Evolutionary conservation across 2,888 invertebrate genomes (phyloP), one percentile per base, ranked within the genome.

Genomic region (Ptychoptera albimana): DNA sequence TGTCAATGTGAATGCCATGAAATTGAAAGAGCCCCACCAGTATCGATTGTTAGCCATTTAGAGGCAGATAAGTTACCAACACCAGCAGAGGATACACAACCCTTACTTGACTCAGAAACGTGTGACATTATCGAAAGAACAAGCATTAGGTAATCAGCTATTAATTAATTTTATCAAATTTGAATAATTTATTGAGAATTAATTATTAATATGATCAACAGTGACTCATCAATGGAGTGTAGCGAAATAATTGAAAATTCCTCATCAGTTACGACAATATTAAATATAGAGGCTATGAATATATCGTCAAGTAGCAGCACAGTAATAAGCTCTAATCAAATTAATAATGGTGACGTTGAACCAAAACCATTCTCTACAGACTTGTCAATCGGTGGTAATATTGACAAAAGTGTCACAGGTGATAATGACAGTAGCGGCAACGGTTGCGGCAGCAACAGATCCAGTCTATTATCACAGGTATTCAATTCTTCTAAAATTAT

Each of bases 1-100:
- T 87, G 87, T 58, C 81, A 82, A 59, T 87, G 87, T 66, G 86
- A 87, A 65, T 87, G 87, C 58, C 87, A 87, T 65, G 82, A 80
- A 56, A 69, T 64, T 39, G 63, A 67, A 45, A 55, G 62, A 6
- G 55, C 55, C 30, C 50, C 52, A 23, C 52, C 23, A 7, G 23
- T 23, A 23, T 29, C 30, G 10, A 40, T 30, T 30, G 10, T 14
- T 3, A 14, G 14, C 8, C 29, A 40, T 40, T 30, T 40, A 30
- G 12, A 36, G 12, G 13, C 12, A 8, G 13, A 12, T 12, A 8
- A 36, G 15, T 42, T 45, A 60, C 57, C 57, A 59, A 56, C 55
- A 66, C 51, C 52, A 60, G 53, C 54, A 47, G 72, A 72, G 51
- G 72, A 72, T 47, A 66, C 71, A 56, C 55, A 71, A 51, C 72